Percentiles rank a stretch among this genome's conserved stretches.
These are phyloP conservation scores for Troides helena DNA, from an alignment of 2,888 invertebrate species.

Conservation along the genomic window DNA sequence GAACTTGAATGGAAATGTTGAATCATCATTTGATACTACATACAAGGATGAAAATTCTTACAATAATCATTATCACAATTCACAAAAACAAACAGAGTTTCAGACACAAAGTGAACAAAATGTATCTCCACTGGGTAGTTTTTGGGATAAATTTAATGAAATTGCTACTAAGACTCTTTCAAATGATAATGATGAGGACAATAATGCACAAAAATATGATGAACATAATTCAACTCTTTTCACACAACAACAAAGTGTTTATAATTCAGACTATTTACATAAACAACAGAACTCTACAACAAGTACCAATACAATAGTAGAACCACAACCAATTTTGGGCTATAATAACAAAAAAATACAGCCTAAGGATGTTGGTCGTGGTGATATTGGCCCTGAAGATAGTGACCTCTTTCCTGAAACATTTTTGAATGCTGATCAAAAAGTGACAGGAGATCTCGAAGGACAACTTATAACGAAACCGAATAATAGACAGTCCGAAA, in stretches of 20 bases:
- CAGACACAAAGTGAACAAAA: constrained; percentile 16
- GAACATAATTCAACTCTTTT: constrained; percentile 6
- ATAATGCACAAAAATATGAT: constrained; percentile 6
- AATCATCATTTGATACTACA: constrained; percentile 1
- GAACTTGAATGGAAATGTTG: constrained; percentile 20
- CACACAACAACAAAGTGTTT: constrained; percentile 2
- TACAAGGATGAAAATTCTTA: constrained; percentile 1
- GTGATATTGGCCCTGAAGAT: constrained; percentile 51
- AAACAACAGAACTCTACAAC: not conserved
- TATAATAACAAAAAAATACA: constrained; percentile 19
- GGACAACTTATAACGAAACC: not conserved
- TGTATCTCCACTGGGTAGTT: constrained; percentile 26
- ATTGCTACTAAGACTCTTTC: constrained; percentile 24
- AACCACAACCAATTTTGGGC: constrained; percentile 5
- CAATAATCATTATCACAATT: not conserved
- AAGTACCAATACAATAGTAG: constrained; percentile 3
- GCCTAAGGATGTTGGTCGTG: constrained; percentile 45
- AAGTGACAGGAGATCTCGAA: constrained; percentile 1
- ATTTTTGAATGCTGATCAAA: constrained; percentile 25
- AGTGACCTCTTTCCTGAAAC: constrained; percentile 22
- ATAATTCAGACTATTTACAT: constrained; percentile 1
- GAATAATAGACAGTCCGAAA: not conserved
- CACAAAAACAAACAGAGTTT: constrained; percentile 14
- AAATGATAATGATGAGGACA: constrained; percentile 16
- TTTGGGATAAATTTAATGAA: constrained; percentile 34